Evolutionary conservation across 2,113 vertebrate genomes (phyloP).

Genomic region (Junco hyemalis): DNA sequence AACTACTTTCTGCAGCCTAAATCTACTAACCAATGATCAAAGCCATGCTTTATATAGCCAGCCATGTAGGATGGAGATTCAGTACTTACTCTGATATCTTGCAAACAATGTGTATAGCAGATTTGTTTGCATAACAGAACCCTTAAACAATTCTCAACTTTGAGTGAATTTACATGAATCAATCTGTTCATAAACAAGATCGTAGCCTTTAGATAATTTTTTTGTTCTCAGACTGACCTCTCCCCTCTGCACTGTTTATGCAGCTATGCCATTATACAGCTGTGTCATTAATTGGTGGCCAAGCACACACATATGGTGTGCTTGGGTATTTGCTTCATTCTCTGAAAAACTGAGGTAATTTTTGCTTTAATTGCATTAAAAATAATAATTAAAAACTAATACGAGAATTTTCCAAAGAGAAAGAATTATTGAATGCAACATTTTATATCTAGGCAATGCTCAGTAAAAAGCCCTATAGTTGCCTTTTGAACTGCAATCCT

Average conservation of each 20-base stretch:
- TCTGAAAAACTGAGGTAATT: neutral
- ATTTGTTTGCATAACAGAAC: conserved; percentile 48
- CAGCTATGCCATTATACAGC: conserved; percentile 31
- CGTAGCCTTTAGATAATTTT: neutral
- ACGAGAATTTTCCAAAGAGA: neutral
- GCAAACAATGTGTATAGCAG: conserved; percentile 54
- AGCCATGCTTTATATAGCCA: neutral
- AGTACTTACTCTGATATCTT: neutral
- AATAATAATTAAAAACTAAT: neutral
- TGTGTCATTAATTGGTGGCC: conserved; percentile 33
- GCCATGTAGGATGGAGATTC: neutral
- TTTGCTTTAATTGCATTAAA: neutral
- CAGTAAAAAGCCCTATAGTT: neutral
- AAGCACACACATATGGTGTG: conserved; percentile 13
- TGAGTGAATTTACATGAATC: conserved; percentile 39
- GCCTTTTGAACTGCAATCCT: neutral
- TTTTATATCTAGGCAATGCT: neutral
- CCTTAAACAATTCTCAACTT: conserved; percentile 5
- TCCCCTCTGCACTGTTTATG: conserved; percentile 45
- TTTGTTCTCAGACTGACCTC: conserved; percentile 30
- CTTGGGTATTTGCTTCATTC: neutral
- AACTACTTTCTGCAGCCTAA: neutral
- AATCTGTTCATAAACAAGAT: conserved; percentile 49
- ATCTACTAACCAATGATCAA: neutral
- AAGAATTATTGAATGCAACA: neutral